phyloP scores from a whole-genome alignment of 2,797 vertebrate species.

The Otolemur crassicaudatus region DNA sequence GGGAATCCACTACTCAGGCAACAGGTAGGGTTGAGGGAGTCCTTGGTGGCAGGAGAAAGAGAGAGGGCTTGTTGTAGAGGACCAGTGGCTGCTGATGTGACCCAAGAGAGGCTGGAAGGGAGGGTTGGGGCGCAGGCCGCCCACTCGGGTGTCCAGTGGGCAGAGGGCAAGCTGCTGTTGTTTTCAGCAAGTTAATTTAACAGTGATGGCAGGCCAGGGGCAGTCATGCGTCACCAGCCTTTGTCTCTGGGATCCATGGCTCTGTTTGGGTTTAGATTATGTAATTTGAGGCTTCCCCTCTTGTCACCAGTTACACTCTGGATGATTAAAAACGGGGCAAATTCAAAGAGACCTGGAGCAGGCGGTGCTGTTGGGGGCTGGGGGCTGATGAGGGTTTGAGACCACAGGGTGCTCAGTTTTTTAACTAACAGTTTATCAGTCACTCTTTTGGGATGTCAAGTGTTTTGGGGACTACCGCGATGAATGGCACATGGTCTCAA shows the following conservation, averaged over 20 bases:
- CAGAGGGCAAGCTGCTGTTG: not conserved
- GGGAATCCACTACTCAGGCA: not conserved
- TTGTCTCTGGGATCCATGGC: not conserved
- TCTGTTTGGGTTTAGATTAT: constrained; percentile 3
- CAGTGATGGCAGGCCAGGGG: not conserved
- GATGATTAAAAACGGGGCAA: not conserved
- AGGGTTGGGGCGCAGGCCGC: not conserved
- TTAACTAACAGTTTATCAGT: not conserved
- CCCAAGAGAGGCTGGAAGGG: not conserved
- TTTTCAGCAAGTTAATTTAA: not conserved
- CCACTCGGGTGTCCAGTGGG: no score
- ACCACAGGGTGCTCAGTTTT: not conserved
- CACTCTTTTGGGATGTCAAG: not conserved
- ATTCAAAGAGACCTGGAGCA: not conserved
- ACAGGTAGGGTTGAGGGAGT: not conserved
- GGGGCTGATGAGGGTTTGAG: not conserved
- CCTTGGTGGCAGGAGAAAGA: no score
- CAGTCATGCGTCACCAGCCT: not conserved
- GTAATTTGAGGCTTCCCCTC: not conserved
- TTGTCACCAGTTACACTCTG: not conserved
- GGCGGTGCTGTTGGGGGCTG: not conserved
- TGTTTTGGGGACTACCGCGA: not conserved
- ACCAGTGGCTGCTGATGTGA: accelerated
- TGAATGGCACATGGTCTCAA: not conserved
- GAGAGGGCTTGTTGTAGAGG: not conserved